These are phyloP conservation scores for Cryptotermes secundus DNA, from an alignment of 1,140 invertebrate genomes.

Conservation along the genomic window DNA sequence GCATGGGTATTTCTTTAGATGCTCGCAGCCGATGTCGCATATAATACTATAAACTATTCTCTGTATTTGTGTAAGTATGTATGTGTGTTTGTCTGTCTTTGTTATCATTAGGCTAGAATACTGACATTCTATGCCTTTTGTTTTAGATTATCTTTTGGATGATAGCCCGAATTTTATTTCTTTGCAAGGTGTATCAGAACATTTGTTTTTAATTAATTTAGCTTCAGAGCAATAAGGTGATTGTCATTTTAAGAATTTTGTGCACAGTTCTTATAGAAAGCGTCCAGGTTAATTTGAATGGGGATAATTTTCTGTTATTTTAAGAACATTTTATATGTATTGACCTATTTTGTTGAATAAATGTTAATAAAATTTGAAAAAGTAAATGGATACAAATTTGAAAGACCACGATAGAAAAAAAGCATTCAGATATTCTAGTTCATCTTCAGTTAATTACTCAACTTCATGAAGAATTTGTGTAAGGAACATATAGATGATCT, in stretches of 20 bases:
- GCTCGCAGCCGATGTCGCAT: slow-evolving; percentile 10
- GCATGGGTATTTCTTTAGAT: slow-evolving; percentile 29
- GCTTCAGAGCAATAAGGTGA: not conserved
- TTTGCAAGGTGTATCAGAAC: not conserved
- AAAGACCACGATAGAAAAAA: no score
- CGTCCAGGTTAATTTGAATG: no score
- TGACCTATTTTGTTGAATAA: no score
- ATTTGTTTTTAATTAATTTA: not conserved
- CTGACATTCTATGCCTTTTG: not conserved
- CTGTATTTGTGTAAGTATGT: not conserved
- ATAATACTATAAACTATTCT: not conserved
- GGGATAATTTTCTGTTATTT: no score
- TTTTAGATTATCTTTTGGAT: not conserved
- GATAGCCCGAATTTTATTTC: not conserved
- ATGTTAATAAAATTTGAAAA: no score
- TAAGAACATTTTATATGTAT: no score
- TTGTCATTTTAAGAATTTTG: not conserved
- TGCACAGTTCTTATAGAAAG: no score
- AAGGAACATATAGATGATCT: no score
- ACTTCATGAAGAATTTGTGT: no score
- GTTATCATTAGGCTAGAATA: slow-evolving; percentile 24
- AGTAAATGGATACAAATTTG: no score
- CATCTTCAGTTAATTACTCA: no score
- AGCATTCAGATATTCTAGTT: no score
- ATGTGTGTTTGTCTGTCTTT: slow-evolving; percentile 6